Evolutionary conservation across 2,888 invertebrate species (phyloP), one percentile per base, ranked within the genome.

Genomic region (Meloe dianella): DNA sequence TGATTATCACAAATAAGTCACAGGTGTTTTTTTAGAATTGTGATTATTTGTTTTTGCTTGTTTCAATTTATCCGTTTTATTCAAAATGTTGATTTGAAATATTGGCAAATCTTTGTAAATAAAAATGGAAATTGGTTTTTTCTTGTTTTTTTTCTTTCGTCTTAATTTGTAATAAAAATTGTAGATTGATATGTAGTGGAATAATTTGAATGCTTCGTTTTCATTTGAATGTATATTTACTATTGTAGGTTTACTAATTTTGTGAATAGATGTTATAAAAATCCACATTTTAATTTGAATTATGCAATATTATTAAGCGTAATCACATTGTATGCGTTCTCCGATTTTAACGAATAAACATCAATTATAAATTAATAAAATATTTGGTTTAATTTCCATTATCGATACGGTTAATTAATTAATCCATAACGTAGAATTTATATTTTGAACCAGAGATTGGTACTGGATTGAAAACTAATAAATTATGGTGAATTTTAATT

Each of bases 331-430:
- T 54, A 47, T 47, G 54, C 24, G 54, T 12, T 54, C 24, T 54
- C 4, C 24, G 24, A 54, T 54, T 54, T 24, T 54, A 54, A 54
- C 12, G 14, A 54, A 54, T 54, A 54, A 54, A 54, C n/a, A n/a
- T n/a, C n/a, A 22, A 51, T 10, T 51, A 51, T 9, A 20, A 20
- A 51, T 41, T 7, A 8, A 41, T n/a, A n/a, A 17, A 41, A 41
- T 41, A 41, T 41, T 17, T 17, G n/a, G 32, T 32, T 32, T 32
- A 32, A 32, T 32, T 1, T 41, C 7, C 8, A 17, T 12, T 35
- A 17, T 41, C 17, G 8, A 41, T n/a, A n/a, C n/a, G n/a, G n/a
- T n/a, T 27, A 27, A 27, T 27, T 27, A 27, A 27, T 27, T 27
- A 27, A 3, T 27, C 27, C 27, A 27, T 4, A 27, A 27, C 27